Conservation (phyloP, 2,797 vertebrate species). For the Sus cebifrons region DNA sequence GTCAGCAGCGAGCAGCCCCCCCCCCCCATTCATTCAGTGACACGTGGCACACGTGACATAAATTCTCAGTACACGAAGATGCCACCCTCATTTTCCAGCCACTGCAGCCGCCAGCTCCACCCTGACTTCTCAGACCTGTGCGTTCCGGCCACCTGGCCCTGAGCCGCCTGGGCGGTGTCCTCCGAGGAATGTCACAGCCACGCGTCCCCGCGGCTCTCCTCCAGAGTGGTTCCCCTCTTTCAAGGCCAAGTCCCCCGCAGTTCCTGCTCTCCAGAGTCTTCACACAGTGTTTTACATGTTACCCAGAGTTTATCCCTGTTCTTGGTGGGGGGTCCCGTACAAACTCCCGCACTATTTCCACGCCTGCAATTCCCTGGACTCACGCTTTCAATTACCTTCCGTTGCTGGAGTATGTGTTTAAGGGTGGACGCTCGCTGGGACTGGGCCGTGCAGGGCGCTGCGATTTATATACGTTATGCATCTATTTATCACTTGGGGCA, state of each 20-base stretch:
- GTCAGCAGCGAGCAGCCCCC: no score
- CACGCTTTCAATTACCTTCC: not conserved
- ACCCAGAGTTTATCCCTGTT: not conserved
- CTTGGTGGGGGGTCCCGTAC: not conserved
- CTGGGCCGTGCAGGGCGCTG: not conserved
- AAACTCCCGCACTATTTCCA: no score
- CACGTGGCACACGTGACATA: not conserved
- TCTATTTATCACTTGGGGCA: not conserved
- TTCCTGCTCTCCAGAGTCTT: not conserved
- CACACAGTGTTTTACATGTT: not conserved
- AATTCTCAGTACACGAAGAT: not conserved
- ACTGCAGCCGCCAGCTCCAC: not conserved
- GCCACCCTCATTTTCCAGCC: not conserved
- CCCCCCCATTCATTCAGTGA: no score
- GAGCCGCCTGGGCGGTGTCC: not conserved
- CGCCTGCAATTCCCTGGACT: not conserved
- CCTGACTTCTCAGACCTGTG: not conserved
- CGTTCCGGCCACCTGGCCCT: not conserved
- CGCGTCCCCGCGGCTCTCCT: fast-evolving
- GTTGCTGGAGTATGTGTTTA: not conserved
- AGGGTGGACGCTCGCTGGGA: not conserved
- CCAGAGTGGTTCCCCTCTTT: not conserved
- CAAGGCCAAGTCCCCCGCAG: not conserved
- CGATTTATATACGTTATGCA: not conserved
- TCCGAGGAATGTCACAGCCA: no score